Conservation (phyloP, 1,140 invertebrate genomes). For the Scaptomyza graminum region DNA sequence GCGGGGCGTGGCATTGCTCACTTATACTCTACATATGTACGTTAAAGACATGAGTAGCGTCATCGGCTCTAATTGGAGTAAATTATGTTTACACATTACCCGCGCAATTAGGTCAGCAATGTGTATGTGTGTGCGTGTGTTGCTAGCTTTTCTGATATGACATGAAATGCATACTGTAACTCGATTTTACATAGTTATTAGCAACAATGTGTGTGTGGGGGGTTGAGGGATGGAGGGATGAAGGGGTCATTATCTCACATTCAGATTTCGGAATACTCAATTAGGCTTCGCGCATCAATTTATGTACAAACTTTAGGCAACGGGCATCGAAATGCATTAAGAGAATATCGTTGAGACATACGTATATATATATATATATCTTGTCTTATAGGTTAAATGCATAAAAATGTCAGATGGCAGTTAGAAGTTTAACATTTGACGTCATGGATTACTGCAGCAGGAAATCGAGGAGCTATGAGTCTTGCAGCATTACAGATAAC, state of each 20-base stretch:
- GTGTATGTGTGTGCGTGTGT: conserved; percentile 8
- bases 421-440: conserved; percentile 21
- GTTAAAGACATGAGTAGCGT: conserved; percentile 6
- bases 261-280: conserved; percentile 61
- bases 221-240: neutral
- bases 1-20: conserved; percentile 45
- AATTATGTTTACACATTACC: conserved; percentile 80
- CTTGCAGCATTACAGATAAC: conserved; percentile 13
- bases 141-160: conserved; percentile 37
- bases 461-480: conserved; percentile 57
- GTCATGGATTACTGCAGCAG: conserved; percentile 43
- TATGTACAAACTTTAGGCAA: conserved; percentile 38
- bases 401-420: conserved; percentile 51
- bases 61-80: conserved; percentile 71
- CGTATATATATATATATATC: neutral
- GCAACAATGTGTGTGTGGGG: neutral
- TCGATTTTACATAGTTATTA: conserved; percentile 68
- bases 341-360: conserved; percentile 9
- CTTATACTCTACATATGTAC: neutral
- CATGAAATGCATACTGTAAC: conserved; percentile 63
- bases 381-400: conserved; percentile 27
- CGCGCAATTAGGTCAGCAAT: conserved; percentile 68
- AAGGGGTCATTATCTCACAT: conserved; percentile 47
- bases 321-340: conserved; percentile 38
- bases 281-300: conserved; percentile 52